phyloP scores from a whole-genome alignment of 2,888 invertebrate species.

The Rhaphigaster nebulosa region DNA sequence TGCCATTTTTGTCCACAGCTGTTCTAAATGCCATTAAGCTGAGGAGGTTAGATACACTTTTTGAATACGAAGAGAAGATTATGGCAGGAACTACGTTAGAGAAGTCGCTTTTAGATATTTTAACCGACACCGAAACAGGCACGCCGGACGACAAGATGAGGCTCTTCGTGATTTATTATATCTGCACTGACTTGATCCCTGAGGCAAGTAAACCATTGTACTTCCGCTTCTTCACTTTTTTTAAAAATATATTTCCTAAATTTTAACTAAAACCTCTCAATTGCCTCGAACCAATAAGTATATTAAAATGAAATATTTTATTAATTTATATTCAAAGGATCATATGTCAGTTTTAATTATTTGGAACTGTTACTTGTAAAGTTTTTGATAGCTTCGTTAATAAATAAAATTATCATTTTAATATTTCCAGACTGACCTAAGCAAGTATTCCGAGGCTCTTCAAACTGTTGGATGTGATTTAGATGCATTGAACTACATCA shows the following conservation, averaged over 20 bases:
- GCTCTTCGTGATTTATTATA: slow-evolving; percentile 91
- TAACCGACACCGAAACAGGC: slow-evolving; percentile 89
- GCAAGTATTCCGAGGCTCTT: slow-evolving; percentile 85
- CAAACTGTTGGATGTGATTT: slow-evolving; percentile 87
- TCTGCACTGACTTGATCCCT: slow-evolving; percentile 84
- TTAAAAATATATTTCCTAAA: too few species aligned
- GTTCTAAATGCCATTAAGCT: slow-evolving; percentile 88
- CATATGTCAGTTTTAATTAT: neutral
- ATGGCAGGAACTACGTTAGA: slow-evolving; percentile 89
- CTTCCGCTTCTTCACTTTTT: neutral
- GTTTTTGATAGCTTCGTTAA: neutral
- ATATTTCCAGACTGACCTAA: slow-evolving; percentile 77
- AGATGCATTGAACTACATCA: slow-evolving; percentile 87
- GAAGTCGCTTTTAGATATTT: slow-evolving; percentile 87
- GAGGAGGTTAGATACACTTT: slow-evolving; percentile 93
- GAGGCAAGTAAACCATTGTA: slow-evolving; percentile 71
- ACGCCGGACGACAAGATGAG: slow-evolving; percentile 93
- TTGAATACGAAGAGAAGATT: slow-evolving; percentile 98
- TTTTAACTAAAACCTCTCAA: too few species aligned
- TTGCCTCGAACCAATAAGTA: too few species aligned
- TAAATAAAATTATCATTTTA: neutral
- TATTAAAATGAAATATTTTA: neutral
- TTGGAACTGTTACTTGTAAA: too few species aligned
- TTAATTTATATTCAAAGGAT: neutral
- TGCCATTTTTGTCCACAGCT: slow-evolving; percentile 70